Evolutionary conservation across 1,140 invertebrate species (phyloP), one percentile per base, ranked within the genome.

Genomic region (Drosophila pectinifera): DNA sequence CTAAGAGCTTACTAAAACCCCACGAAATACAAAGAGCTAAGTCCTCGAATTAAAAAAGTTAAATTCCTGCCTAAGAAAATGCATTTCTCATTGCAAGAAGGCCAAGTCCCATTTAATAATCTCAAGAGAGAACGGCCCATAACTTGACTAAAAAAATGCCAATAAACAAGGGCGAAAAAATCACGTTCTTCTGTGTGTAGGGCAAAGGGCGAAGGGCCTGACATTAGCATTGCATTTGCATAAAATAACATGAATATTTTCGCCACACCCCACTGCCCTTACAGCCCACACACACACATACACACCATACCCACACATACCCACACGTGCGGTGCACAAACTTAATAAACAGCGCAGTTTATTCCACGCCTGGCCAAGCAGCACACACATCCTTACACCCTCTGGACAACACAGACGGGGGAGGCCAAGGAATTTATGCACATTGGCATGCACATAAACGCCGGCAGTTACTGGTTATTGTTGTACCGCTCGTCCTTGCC

Each of bases 181-280:
- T 53, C 49, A 53, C 49, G 49, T 53, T 53, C 49, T 16, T 53
- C 31, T 36, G 49, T 36, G 51, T 36, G 43, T 31, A 20, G 38
- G 55, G 45, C 20, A 7, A 14, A 31, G 38, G 41, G 48, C 22
- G 48, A 36, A 36, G 58, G 43, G 42, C 34, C 48, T 55, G 63
- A 76, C 78, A 73, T 85, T 81, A 80, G 58, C 73, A 88, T 74
- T 76, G 65, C 58, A 83, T 88, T 80, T 83, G 72, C 83, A 88
- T 84, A 84, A 79, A 68, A 88, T 78, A 78, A 64, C 78, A 77
- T 49, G 45, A 59, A 72, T 68, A 70, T 61, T 78, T 78, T 58
- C 39, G 45, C 42, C 63, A 46, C 26, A 34, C 41, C 55, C 48
- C 57, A 22, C 51, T n/a, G 14, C 36, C 13, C 36, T 36, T 36